Base-by-base conservation (phyloP, 2,888 invertebrate species). In the Anthophora plumipes region DNA sequence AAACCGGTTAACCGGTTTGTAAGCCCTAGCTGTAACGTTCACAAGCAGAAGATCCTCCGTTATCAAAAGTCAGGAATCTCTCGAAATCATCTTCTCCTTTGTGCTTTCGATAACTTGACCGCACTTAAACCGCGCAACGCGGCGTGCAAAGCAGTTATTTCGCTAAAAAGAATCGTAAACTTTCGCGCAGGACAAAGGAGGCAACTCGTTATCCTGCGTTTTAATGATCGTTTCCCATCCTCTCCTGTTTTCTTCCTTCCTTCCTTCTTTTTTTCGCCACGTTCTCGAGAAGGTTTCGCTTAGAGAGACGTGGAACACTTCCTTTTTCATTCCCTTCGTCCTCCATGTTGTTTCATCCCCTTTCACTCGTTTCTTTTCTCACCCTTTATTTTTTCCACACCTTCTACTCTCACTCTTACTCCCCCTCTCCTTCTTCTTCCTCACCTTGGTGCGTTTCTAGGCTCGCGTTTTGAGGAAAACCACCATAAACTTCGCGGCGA, bases 401-500 rank as follows among this genome's bases (percentile, higher is more conserved):
- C 31, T n/a, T n/a, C n/a, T n/a, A n/a, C n/a, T n/a, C n/a, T n/a
- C n/a, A n/a, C n/a, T n/a, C n/a, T n/a, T 31, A 31, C 3, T 17
- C 22, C 12, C 14, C 4, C 8, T 17, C 11, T 8, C 22, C 9
- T 17, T 7, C 43, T 0, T n/a, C 61, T 17, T 25, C 57, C n/a
- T 3, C 61, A 4, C 4, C 31, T 31, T 31, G 31, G 31, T 31
- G 0, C 25, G 61, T 61, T 61, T 25, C 41, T 22, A 9, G 77
- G 39, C 61, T 37, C 57, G n/a, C 22, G 67, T 73, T 69, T 68
- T 48, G 41, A 52, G 69, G 64, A 52, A 55, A 66, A 70, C 61
- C 80, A n/a, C 46, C 61, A 57, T 71, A 75, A 82, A 82, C 57
- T 80, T 76, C 17, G 48, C 63, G 59, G 37, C 60, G 25, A 59